Evolutionary conservation across 2,113 vertebrate species (phyloP), one percentile per base, ranked within the genome.

Genomic region (Dipodomys stephensi): DNA sequence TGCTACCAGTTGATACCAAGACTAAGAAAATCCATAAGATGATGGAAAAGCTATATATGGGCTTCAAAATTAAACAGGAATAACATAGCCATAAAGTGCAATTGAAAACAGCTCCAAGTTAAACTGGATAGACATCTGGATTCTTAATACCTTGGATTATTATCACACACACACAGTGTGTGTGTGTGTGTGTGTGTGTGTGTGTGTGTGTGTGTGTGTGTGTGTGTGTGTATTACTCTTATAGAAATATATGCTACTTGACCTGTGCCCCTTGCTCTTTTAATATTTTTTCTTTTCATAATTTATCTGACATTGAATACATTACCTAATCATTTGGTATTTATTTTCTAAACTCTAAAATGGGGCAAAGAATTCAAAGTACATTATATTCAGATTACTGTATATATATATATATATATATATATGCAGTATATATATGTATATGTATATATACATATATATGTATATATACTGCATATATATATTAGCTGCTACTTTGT

Each of bases 21-120:
- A 23, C 4, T 2, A 60, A 4, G 18, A 2, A 81, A 74, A 0
- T 0, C 32, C 74, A 60, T 13, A 73, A 9, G 11, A 39, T 0
- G 4, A 78, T 6, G 49, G 22, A 90, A 16, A 92, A 86, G 32
- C 19, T 25, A 80, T 60, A 57, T 39, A 62, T 46, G 67, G 13
- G 78, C 23, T 88, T 85, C 4, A 32, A 64, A 74, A 1, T 0
- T 46, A 72, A 71, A 13, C 7, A 76, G 12, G 32, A 27, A 60
- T 57, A 65, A 4, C 46, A 44, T 6, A 71, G 16, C 0, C 4
- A 82, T 39, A 19, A 15, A 57, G 12, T n/a, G 8, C 11, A 92
- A 86, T 91, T 49, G 16, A 5, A 87, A 83, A n/a, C 20, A 89
- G 1, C 13, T 3, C 13, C 13, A 72, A 46, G 13, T 82, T 11